phyloP scores from a whole-genome alignment of 1,140 invertebrate species.

The Microvelia longipes region DNA sequence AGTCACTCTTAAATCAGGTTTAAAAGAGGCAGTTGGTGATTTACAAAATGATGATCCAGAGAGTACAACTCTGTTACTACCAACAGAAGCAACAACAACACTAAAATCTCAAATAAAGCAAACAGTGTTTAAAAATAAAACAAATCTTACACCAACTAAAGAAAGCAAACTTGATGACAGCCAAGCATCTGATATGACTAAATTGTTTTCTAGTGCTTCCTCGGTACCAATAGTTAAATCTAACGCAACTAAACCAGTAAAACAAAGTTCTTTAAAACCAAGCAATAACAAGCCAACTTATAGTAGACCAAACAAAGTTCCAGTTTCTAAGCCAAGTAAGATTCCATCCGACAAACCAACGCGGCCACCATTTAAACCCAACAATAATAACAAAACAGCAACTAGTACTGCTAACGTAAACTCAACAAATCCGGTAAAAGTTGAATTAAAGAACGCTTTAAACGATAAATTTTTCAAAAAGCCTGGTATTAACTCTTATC shows the following conservation, averaged over 20 bases:
- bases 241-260: background rate
- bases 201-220: too few species aligned
- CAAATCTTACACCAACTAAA: constrained; percentile 11
- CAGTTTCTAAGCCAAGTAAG: background rate
- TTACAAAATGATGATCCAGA: constrained; percentile 2
- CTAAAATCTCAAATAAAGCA: background rate
- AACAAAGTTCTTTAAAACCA: background rate
- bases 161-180: constrained; percentile 17
- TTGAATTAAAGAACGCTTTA: constrained; percentile 2
- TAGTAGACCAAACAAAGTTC: background rate
- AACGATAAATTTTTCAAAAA: constrained; percentile 10
- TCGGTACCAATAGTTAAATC: too few species aligned
- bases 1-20: constrained; percentile 7
- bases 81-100: background rate
- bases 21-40: too few species aligned
- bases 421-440: constrained; percentile 6
- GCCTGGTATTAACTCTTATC: constrained; percentile 6
- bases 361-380: background rate
- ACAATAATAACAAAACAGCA: constrained; percentile 8
- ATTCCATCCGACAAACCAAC: background rate
- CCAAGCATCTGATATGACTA: background rate
- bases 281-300: background rate
- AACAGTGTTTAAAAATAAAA: background rate
- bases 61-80: background rate
- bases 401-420: constrained; percentile 14